Conservation (phyloP, 2,888 invertebrate species). For the Andrena haemorrhoa region DNA sequence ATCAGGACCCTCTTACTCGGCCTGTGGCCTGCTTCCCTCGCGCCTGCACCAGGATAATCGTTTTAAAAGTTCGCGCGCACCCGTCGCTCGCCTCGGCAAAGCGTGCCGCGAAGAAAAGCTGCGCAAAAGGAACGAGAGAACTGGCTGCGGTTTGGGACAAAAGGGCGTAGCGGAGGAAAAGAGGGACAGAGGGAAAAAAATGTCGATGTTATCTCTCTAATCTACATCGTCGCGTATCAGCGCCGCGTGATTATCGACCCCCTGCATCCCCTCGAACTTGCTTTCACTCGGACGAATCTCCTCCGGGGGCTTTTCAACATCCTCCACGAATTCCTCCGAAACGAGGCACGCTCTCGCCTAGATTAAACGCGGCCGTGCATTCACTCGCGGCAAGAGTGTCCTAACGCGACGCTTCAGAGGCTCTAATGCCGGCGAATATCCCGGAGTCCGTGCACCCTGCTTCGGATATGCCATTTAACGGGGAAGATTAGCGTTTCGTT, state of each 20-base stretch:
- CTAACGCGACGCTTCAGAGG: not conserved
- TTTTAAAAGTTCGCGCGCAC: slow-evolving; percentile 35
- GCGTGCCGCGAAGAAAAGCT: slow-evolving; percentile 23
- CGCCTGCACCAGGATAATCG: slow-evolving; percentile 48
- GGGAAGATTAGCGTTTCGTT: slow-evolving; percentile 2
- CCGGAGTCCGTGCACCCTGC: not conserved
- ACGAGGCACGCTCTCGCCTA: slow-evolving; percentile 5
- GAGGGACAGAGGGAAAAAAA: slow-evolving; percentile 11
- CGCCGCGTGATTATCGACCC: slow-evolving; percentile 18
- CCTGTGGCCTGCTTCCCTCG: slow-evolving; percentile 19
- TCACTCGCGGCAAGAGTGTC: not conserved
- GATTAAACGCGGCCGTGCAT: slow-evolving; percentile 22
- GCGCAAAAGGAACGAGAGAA: slow-evolving; percentile 5
- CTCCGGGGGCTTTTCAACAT: slow-evolving; percentile 4
- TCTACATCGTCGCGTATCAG: slow-evolving; percentile 11
- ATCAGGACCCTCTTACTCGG: slow-evolving; percentile 34
- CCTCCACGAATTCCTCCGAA: slow-evolving; percentile 20
- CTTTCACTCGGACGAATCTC: slow-evolving; percentile 16
- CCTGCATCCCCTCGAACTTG: not conserved
- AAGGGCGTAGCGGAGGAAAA: not conserved
- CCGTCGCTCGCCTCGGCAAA: slow-evolving; percentile 28
- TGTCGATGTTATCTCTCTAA: slow-evolving; percentile 25
- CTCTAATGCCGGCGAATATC: no score
- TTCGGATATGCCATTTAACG: not conserved
- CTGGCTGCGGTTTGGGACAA: slow-evolving; percentile 6